Conservation (phyloP, 2,797 vertebrate genomes). For the Masticophis lateralis region DNA sequence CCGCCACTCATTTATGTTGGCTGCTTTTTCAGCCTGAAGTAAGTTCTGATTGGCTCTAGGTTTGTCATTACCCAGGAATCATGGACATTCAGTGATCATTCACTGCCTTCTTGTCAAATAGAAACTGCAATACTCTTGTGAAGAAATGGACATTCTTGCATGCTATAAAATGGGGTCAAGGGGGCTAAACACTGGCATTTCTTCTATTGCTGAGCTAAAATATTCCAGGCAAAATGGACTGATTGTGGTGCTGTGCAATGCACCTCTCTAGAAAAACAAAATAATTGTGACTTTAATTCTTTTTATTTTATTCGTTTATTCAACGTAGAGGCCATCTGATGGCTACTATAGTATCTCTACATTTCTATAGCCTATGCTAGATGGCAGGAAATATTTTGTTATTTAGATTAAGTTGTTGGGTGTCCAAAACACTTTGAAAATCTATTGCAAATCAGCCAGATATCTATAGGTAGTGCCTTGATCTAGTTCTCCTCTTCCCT, state of each 20-base stretch:
- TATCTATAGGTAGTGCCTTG: not conserved
- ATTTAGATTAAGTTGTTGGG: not conserved
- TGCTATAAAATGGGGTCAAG: not conserved
- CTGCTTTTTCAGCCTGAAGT: constrained; percentile 9
- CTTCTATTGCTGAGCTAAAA: not conserved
- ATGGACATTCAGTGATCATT: not conserved
- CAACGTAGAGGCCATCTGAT: not conserved
- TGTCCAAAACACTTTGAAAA: not conserved
- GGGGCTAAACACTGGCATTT: not conserved
- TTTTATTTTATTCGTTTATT: not conserved
- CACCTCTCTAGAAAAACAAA: not conserved
- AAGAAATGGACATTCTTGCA: not conserved
- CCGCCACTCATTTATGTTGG: not conserved
- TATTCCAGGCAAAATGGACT: not conserved
- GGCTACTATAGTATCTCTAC: not conserved
- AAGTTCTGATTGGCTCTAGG: not conserved
- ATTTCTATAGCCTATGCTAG: not conserved
- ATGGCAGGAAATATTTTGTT: not conserved
- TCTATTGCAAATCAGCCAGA: not conserved
- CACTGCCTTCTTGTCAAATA: not conserved
- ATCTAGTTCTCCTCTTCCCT: not conserved
- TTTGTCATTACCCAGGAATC: not conserved
- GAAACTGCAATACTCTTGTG: not conserved
- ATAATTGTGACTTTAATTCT: not conserved
- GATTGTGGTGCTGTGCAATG: not conserved